Base-by-base conservation (phyloP, 2,888 invertebrate species). In the Spilarctia lutea region DNA sequence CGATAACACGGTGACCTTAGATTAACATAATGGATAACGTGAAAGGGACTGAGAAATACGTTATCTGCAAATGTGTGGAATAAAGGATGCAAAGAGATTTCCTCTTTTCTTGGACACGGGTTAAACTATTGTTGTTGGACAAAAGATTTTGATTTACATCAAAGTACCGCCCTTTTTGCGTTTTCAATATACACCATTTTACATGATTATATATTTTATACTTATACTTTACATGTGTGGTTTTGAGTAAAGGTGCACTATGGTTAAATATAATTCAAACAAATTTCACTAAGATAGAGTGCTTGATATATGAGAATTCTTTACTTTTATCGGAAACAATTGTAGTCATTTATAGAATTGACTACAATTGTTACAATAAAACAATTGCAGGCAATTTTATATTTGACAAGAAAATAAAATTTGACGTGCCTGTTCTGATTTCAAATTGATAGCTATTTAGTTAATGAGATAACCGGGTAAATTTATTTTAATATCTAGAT, bases 21-120 rank as follows among this genome's bases (percentile, higher is more conserved):
- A 93, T 93, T 92, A 92, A 90, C 92, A 93, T 92, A 92, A 91
- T 91, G 92, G 92, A 91, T 90, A 91, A 92, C 90, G 91, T 90
- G 89, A 92, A 93, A 92, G 90, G 93, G 92, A 88, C 90, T 85
- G 87, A 88, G 89, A 88, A 89, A 91, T 90, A 90, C 85, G 88
- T 89, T 92, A 92, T 92, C 91, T 91, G 85, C 87, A 88, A 87
- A 88, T 88, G 87, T 88, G 85, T 85, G 86, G 87, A 86, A 88
- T 87, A 90, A 91, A 90, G 89, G 89, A 89, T 90, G 89, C 87
- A 90, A 90, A 92, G 90, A 91, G 90, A 89, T 91, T 83, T 87
- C 85, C 81, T 90, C 63, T 91, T 91, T 90, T 88, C 86, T 88
- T 88, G 86, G 86, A 91, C 89, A 87, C 79, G 88, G 90, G 90